Base-by-base conservation (phyloP, 2,888 invertebrate species). In the Drosophila percnosoma region DNA sequence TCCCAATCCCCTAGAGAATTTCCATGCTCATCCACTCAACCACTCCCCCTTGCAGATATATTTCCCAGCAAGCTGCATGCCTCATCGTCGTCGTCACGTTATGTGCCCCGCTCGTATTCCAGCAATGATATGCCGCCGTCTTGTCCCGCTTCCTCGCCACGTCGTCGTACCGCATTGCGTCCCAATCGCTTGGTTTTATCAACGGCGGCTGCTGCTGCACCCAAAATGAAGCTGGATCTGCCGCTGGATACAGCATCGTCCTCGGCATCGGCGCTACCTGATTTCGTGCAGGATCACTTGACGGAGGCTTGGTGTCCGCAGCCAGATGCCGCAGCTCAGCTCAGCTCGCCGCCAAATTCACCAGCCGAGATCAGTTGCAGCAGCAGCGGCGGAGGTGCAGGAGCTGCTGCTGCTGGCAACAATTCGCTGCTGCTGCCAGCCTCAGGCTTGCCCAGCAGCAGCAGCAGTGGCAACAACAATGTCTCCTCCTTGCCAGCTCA, bases 271-370 rank as follows among this genome's bases (percentile, higher is more conserved):
- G 92, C 96, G 11, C 92, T 97, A 79, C 97, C 97, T 0, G 97
- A 97, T 92, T 97, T 97, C 93, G 97, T 98, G 60, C 97, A 97
- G 92, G 97, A 97, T 93, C 97, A 97, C 93, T 95, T 97, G 92
- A 94, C 97, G 81, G 96, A 97, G 45, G 96, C 97, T 85, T 93
- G 92, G 92, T 92, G 83, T 45, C 24, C 45, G 45, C 45, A 45
- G 24, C 33, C 91, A 91, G 68, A 92, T 92, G n/a, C 24, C 15
- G 45, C 45, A 45, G 90, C 91, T 78, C 91, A 91, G 68, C 83
- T 90, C 2, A 90, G 89, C 53, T 92, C 93, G 34, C 91, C 92
- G 10, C 91, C 91, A 4, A 92, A 91, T 51, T 93, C 93, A 0
- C 91, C 92, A 7, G 83, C 75, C 8, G 82, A 87, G 29, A 77